phyloP scores from a whole-genome alignment of 2,797 vertebrate genomes.

The Smutsia temminckii region DNA sequence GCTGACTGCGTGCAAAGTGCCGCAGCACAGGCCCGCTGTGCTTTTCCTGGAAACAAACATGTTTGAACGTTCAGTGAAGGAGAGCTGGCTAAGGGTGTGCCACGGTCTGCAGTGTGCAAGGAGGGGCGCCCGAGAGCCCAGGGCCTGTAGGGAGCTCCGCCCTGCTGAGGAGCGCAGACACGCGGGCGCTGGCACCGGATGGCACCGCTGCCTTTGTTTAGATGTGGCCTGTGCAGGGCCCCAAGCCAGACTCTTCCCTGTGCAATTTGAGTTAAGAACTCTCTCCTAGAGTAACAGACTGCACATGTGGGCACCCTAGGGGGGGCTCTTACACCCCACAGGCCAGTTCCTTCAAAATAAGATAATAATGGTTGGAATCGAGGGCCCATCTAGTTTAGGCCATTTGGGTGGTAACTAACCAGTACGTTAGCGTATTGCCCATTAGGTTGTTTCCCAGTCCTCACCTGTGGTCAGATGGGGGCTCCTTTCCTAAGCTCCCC shows the following conservation, averaged over 20 bases:
- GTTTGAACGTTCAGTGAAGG: neutral
- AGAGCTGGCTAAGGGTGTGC: neutral
- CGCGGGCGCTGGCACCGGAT: fast-evolving
- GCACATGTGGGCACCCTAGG: neutral
- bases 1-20: neutral
- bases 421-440: neutral
- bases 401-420: neutral
- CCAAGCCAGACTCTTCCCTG: neutral
- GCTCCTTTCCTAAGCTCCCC: neutral
- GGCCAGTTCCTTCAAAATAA: neutral
- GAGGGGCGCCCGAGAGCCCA: too few relatives aligned
- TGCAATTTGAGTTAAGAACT: neutral
- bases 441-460: neutral
- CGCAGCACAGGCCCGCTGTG: neutral
- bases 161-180: neutral
- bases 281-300: neutral
- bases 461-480: neutral
- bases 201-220: neutral
- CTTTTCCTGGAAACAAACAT: neutral
- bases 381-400: neutral
- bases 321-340: fast-evolving
- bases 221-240: neutral
- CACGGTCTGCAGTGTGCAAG: too few relatives aligned
- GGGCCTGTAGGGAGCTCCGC: neutral
- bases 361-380: neutral